These are phyloP conservation scores for Drosophila paucipuncta DNA, from an alignment of 2,888 invertebrate species.

Conservation along the genomic window DNA sequence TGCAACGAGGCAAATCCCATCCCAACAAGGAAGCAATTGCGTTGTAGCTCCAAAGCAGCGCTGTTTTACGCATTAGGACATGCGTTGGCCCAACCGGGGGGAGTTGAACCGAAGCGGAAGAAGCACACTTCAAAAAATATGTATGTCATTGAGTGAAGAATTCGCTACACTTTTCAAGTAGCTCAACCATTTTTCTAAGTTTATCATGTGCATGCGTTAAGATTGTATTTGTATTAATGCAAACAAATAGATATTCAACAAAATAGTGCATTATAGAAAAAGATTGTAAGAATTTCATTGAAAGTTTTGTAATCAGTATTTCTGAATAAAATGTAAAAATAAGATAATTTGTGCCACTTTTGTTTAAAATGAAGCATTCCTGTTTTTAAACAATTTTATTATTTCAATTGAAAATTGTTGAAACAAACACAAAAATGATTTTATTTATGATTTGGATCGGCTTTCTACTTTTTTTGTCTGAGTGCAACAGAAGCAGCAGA, in stretches of 20 bases:
- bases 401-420: not conserved
- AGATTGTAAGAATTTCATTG: not conserved
- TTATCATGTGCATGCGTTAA: not conserved
- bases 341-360: rapidly evolving
- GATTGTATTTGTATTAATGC: not conserved
- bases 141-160: not conserved
- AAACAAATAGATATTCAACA: not conserved
- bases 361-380: not conserved
- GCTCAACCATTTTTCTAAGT: too few species aligned
- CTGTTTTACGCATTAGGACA: slow-evolving; percentile 76
- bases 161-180: not conserved
- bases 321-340: not conserved
- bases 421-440: rapidly evolving
- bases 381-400: not conserved
- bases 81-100: slow-evolving; percentile 63
- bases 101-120: slow-evolving; percentile 2
- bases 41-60: slow-evolving; percentile 39
- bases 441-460: not conserved
- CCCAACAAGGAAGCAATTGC: slow-evolving; percentile 77
- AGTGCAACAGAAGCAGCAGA: slow-evolving; percentile 2
- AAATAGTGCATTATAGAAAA: not conserved
- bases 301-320: not conserved
- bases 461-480: not conserved
- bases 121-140: slow-evolving; percentile 1
- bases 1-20: slow-evolving; percentile 31